Evolutionary conservation across 1,140 invertebrate genomes (phyloP), one percentile per base, ranked within the genome.

Genomic region (Bombyx mandarina): DNA sequence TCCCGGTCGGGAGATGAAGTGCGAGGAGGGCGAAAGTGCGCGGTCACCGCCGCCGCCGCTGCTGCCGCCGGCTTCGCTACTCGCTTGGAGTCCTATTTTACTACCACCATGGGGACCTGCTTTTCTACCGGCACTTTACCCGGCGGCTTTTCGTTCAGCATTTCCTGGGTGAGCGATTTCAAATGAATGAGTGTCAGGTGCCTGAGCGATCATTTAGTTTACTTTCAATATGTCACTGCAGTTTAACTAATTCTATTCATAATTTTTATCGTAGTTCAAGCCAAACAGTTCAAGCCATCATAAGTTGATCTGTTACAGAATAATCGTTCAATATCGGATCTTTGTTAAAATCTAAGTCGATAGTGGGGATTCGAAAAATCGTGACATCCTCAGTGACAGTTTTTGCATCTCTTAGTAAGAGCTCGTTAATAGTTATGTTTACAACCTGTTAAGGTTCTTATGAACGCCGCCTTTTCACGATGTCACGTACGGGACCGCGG

Each of bases 21-120:
- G 80, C 56, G 81, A 82, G 75, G 83, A 79, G 69, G 79, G 71
- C 67, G 89, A 82, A 75, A 83, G 71, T 65, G 86, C 64, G 79
- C 87, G 87, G 68, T 85, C 61, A 68, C 88, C 51, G 69, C 88
- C 51, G 76, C 87, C 73, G 79, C 88, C 67, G 73, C 82, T 68
- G 70, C 79, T 66, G 79, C 89, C 59, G 77, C 88, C 89, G 55
- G 84, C 88, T 8, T 88, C 89, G 43, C 77, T 89, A 73, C 72
- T 90, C 70, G 88, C 89, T 45, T 90, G 89, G 89, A 90, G 88
- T 60, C 89, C 89, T 43, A 89, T 90, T 12, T 64, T 90, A 64
- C 68, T 90, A 72, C 89, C 89, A 54, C 89, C 89, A 8, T 90
- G 89, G 89, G 89, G 88, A 52, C 89, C 89, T 57, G 89, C 89